Evolutionary conservation across 2,113 vertebrate genomes (phyloP).

Genomic region (Pyxicephalus adspersus): DNA sequence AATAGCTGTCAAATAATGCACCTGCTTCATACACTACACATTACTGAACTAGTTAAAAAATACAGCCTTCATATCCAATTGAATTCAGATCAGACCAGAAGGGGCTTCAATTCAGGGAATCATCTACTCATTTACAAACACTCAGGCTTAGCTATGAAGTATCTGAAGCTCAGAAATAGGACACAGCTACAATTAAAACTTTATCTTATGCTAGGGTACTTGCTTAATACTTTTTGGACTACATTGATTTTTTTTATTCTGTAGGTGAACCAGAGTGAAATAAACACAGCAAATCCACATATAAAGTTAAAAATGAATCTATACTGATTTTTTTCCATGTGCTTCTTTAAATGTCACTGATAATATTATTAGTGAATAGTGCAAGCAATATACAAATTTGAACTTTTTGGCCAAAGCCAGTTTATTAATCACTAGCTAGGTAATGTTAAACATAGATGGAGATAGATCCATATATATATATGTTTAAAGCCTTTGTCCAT

Average conservation of each 20-base stretch:
- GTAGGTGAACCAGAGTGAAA: no score
- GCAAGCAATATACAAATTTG: no score
- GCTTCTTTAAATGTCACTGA: no score
- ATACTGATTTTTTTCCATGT: no score
- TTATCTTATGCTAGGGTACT: neutral
- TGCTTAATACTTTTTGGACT: neutral
- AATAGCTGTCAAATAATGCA: slow-evolving; percentile 41
- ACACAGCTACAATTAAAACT: neutral
- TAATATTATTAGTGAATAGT: no score
- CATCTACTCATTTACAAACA: slow-evolving; percentile 10
- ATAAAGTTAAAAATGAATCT: no score
- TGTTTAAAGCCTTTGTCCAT: no score
- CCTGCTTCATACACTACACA: slow-evolving; percentile 36
- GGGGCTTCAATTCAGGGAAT: slow-evolving; percentile 20
- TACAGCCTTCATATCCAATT: slow-evolving; percentile 25
- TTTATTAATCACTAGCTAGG: no score
- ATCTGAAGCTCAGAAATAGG: neutral
- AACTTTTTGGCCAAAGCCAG: no score
- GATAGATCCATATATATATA: neutral
- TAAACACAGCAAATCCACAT: no score
- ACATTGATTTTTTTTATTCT: neutral
- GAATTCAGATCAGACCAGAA: slow-evolving; percentile 21
- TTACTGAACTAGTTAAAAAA: slow-evolving; percentile 36
- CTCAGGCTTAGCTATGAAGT: slow-evolving; percentile 15
- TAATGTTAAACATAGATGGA: no score